Base-by-base conservation (phyloP, 2,113 vertebrate genomes). In the Andinoacara biseriatus region DNA sequence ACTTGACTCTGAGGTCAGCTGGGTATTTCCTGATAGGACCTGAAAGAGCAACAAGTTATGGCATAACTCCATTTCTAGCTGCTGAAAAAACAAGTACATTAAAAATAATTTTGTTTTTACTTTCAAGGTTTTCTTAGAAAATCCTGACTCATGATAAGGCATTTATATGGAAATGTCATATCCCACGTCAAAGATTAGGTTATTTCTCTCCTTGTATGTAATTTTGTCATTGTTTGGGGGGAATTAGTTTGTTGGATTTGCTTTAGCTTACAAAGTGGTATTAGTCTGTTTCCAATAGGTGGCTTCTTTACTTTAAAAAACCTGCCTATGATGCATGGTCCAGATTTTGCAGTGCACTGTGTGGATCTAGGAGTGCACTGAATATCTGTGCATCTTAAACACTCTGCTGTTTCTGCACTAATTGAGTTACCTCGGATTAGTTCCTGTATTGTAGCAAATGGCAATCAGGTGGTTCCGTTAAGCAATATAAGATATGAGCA, bases 1-100 rank as follows among this genome's bases (percentile, higher is more conserved):
- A 98, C 85, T 96, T 97, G 82, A 99, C 97, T 87, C 95, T 97
- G 80, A 99, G 98, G 93, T 99, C 98, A 84, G 98, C 98, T 8
- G 97, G 97, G 87, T 99, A 99, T 62, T 97, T 97, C 91, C 97
- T 97, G 59, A 84, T 84, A 65, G 95, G 90, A 87, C 97, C 97
- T 99, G 93, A 78, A 86, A 78, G 6, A 81, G 90, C 60, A 90
- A 61, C 40, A 86, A 10, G 80, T 83, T 38, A 52, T 54, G 67
- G 31, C 31, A 14, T 17, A 81, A 76, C 18, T 0, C 3, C 31
- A 10, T 52, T 67, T 54, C 40, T 20, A 72, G 67, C 29, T 31
- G 67, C 67, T 72, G 31, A n/a, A 5, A 72, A 31, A 72, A 52
- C 65, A 20, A 72, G 11, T 52, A 3, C 17, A 20, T 72, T 13